Evolutionary conservation across 2,888 invertebrate species (phyloP).

Genomic region (Pimpla rufipes): DNA sequence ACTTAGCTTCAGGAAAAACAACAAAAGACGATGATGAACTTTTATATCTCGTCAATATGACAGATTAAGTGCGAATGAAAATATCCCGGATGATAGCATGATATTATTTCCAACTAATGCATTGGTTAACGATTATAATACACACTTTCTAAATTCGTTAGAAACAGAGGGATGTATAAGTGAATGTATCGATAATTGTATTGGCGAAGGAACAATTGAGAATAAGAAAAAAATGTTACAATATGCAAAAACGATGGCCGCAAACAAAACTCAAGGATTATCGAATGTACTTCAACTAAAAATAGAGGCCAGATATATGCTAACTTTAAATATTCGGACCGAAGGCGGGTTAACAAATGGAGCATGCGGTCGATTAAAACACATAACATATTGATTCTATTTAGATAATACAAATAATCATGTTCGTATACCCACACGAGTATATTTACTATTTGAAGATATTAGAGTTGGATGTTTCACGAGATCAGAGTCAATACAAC

Average conservation of each 20-base stretch:
- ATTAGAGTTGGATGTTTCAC: slow-evolving; percentile 30
- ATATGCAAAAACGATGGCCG: slow-evolving; percentile 26
- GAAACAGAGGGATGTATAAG: slow-evolving; percentile 29
- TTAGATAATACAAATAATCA: slow-evolving; percentile 19
- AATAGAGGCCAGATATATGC: slow-evolving; percentile 54
- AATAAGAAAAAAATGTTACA: slow-evolving; percentile 40
- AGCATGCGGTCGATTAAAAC: slow-evolving; percentile 29
- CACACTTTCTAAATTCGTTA: slow-evolving; percentile 10
- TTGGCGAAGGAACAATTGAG: slow-evolving; percentile 31
- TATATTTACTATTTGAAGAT: slow-evolving; percentile 34
- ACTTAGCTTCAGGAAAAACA: slow-evolving; percentile 49
- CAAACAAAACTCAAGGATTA: slow-evolving; percentile 47
- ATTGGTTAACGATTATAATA: slow-evolving; percentile 47
- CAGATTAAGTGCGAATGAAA: background rate
- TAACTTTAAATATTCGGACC: slow-evolving; percentile 50
- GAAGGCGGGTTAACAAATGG: slow-evolving; percentile 47
- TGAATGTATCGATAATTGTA: slow-evolving; percentile 33
- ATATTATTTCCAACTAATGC: slow-evolving; percentile 51
- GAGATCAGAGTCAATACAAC: slow-evolving; percentile 37
- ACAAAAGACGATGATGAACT: slow-evolving; percentile 29
- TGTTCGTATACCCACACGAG: slow-evolving; percentile 26
- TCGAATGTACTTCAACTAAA: slow-evolving; percentile 36
- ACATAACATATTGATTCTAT: slow-evolving; percentile 45
- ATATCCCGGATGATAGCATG: slow-evolving; percentile 45
- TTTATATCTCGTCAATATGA: slow-evolving; percentile 42